These are phyloP conservation scores for Iguana delicatissima DNA, from an alignment of 2,797 vertebrate genomes.

Conservation along the genomic window DNA sequence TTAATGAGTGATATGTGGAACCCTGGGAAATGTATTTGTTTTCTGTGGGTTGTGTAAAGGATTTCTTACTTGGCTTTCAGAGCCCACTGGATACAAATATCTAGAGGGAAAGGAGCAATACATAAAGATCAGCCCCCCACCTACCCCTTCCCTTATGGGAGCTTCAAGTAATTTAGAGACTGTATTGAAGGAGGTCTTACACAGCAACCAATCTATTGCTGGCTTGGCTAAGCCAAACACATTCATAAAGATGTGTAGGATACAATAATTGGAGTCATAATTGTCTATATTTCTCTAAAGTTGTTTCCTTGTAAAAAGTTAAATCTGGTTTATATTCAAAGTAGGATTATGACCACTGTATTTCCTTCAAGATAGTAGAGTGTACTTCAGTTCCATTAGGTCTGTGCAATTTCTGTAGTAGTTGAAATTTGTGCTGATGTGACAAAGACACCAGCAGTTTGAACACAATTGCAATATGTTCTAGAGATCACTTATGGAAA, in stretches of 20 bases:
- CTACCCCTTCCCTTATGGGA: background rate
- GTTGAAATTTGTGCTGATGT: background rate
- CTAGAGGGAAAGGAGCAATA: background rate
- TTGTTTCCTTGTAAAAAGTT: background rate
- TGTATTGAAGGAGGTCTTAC: background rate
- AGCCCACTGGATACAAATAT: background rate
- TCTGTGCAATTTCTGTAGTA: background rate
- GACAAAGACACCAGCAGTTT: background rate
- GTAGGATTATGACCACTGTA: background rate
- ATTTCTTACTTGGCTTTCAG: conserved; percentile 12
- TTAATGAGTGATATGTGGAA: conserved; percentile 22
- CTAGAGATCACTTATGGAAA: background rate
- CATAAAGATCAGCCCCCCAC: background rate
- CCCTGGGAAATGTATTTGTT: conserved; percentile 2
- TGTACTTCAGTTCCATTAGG: background rate
- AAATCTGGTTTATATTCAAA: background rate
- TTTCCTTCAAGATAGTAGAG: background rate
- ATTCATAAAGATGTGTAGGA: background rate
- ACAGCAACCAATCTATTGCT: no score
- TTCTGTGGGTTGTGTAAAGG: background rate
- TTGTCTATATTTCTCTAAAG: background rate
- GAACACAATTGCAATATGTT: background rate
- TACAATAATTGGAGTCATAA: background rate
- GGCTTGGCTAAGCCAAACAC: background rate
- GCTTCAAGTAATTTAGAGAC: no score